A percentile compares a stretch with the other conserved stretches of the same genome.
These are phyloP conservation scores for Schizopygopsis malacanthus DNA, from an alignment of 2,797 vertebrate genomes.

Conservation along the genomic window DNA sequence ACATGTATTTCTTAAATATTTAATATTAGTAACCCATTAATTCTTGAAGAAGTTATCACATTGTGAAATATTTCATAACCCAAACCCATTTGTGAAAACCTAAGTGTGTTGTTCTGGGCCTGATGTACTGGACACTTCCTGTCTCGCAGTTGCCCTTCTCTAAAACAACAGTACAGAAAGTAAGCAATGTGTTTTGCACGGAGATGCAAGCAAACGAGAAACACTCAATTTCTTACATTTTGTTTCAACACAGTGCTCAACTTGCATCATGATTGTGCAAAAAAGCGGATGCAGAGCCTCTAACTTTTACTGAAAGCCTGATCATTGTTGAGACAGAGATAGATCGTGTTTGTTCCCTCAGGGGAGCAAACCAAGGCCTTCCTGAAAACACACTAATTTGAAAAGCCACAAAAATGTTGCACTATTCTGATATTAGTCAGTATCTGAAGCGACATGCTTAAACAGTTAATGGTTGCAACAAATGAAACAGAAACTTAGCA, in stretches of 20 bases:
- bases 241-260: not conserved
- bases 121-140: not conserved
- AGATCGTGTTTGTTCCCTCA: not conserved
- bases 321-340: not conserved
- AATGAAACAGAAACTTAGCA: not conserved
- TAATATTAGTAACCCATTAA: not conserved
- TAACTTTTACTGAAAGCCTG: not conserved
- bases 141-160: not conserved
- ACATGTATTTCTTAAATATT: not conserved
- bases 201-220: not conserved
- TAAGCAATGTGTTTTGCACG: not conserved
- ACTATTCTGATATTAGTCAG: not conserved
- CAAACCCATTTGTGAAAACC: not conserved
- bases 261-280: not conserved
- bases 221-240: not conserved
- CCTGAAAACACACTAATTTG: conserved; percentile 27
- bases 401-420: conserved; percentile 2
- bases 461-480: not conserved
- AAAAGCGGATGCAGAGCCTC: not conserved
- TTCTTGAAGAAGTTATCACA: not conserved
- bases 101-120: not conserved
- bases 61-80: not conserved
- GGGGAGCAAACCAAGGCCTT: not conserved
- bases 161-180: not conserved
- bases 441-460: conserved; percentile 32